These are phyloP conservation scores for Siphlonurus alternatus DNA, from an alignment of 2,888 invertebrate species.

Conservation along the genomic window DNA sequence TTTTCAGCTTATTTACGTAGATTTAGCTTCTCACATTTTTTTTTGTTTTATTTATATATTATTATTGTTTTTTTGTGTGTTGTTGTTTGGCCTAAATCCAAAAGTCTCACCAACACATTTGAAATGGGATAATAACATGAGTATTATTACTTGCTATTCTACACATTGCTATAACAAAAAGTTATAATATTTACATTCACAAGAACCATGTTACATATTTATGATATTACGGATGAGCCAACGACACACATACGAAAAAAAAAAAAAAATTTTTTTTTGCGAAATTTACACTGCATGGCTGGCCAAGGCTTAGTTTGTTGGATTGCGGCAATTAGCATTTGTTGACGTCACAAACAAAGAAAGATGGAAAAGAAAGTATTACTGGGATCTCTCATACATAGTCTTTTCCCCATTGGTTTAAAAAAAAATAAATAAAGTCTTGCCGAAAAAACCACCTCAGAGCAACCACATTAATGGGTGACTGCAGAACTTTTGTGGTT, in stretches of 20 bases:
- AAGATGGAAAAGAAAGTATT: background rate
- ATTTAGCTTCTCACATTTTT: too few relatives aligned
- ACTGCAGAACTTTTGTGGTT: background rate
- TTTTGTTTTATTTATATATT: too few relatives aligned
- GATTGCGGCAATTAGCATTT: background rate
- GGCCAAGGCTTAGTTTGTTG: background rate
- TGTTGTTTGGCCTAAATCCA: background rate
- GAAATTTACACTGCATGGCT: background rate
- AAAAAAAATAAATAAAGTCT: background rate
- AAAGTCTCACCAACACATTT: background rate
- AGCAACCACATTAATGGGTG: background rate
- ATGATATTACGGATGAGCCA: background rate
- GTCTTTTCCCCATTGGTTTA: background rate
- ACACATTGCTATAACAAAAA: background rate
- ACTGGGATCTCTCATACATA: background rate
- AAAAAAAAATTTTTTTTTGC: background rate
- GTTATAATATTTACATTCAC: background rate
- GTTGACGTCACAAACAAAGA: background rate
- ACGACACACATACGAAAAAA: background rate
- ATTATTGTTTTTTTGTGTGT: too few relatives aligned
- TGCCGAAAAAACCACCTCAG: background rate
- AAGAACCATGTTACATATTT: background rate
- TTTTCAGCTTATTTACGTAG: too few relatives aligned
- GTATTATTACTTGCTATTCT: background rate
- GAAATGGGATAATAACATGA: background rate